A percentile compares a stretch with the other conserved stretches of the same genome.
Conservation (phyloP, 2,113 vertebrate genomes). For the Poicephalus gulielmi region DNA sequence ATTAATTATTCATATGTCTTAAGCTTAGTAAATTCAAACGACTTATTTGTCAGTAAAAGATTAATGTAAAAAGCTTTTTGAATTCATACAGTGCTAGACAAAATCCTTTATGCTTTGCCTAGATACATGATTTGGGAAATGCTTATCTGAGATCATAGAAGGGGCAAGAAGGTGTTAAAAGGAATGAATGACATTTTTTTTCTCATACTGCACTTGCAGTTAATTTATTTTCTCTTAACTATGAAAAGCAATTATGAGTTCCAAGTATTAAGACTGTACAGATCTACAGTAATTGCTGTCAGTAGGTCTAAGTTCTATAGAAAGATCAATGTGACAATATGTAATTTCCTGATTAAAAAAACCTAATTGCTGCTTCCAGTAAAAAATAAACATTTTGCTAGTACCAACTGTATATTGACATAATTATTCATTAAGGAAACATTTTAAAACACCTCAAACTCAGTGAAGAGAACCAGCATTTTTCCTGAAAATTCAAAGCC, state of each 20-base stretch:
- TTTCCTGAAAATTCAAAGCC: neutral
- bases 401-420: neutral
- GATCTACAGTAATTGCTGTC: neutral
- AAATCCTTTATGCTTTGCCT: neutral
- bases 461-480: neutral
- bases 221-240: neutral
- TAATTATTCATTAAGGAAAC: neutral
- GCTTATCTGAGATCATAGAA: neutral
- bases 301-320: neutral
- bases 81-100: neutral
- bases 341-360: conserved; percentile 22
- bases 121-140: neutral
- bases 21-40: neutral
- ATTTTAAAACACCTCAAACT: neutral
- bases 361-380: neutral
- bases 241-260: neutral
- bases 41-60: neutral
- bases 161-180: neutral
- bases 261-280: neutral
- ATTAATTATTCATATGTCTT: neutral
- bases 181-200: neutral
- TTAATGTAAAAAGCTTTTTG: neutral
- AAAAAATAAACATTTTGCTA: neutral
- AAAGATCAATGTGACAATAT: neutral
- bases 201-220: neutral